Evolutionary conservation across 2,113 vertebrate species (phyloP).

Genomic region (Pseudopodoces humilis): DNA sequence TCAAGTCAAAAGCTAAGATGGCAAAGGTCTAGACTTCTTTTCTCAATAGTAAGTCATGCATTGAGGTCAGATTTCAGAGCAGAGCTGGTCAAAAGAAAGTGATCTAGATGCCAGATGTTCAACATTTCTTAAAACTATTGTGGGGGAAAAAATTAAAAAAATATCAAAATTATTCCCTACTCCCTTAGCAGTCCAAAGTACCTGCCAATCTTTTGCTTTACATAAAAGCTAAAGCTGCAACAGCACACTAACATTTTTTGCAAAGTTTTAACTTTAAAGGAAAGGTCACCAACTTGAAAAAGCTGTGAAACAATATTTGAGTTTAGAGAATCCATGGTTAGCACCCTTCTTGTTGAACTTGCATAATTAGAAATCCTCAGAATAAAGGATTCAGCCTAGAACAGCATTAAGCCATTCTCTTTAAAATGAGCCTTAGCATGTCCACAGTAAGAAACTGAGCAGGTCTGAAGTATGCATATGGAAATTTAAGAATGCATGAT

Average conservation of each 20-base stretch:
- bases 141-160: background rate
- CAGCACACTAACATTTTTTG: background rate
- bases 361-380: background rate
- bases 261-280: background rate
- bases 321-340: background rate
- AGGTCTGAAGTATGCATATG: background rate
- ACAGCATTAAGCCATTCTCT: background rate
- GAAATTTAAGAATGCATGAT: background rate
- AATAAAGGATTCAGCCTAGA: background rate
- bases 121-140: background rate
- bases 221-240: background rate
- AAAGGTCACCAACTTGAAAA: background rate
- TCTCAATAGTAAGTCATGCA: slow-evolving; percentile 17
- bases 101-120: slow-evolving; percentile 31
- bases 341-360: background rate
- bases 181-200: background rate
- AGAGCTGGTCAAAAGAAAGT: background rate
- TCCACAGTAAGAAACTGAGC: background rate
- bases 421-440: background rate
- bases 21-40: slow-evolving; percentile 38
- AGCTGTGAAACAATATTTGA: background rate
- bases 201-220: background rate
- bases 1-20: slow-evolving; percentile 21
- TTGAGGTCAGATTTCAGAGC: slow-evolving; percentile 35
- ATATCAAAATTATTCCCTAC: background rate